A percentile compares a stretch with the other conserved stretches of the same genome.
Evolutionary conservation across 1,140 invertebrate genomes (phyloP).

Genomic region (Drosophila rufa): DNA sequence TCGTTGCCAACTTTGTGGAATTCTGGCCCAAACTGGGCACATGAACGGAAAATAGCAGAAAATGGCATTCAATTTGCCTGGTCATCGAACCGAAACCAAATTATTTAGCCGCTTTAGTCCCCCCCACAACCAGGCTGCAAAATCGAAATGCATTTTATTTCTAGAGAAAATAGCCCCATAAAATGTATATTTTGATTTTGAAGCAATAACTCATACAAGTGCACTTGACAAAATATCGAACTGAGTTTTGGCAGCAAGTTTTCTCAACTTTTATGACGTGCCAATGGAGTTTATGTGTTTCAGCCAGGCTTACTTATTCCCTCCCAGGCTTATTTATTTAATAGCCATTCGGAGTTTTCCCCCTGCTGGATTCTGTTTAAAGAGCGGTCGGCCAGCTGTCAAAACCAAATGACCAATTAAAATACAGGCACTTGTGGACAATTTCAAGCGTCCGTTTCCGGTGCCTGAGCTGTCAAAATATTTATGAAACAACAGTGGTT

Average conservation of each 20-base stretch:
- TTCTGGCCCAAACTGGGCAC: slow-evolving; percentile 2
- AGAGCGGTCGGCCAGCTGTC: slow-evolving; percentile 38
- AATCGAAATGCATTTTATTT: slow-evolving; percentile 12
- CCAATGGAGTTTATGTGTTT: slow-evolving; percentile 16
- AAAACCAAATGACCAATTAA: slow-evolving; percentile 52
- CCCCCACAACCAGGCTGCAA: background rate
- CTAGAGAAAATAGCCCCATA: slow-evolving; percentile 17
- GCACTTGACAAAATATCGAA: slow-evolving; percentile 1
- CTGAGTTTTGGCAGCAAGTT: background rate
- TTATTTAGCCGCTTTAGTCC: slow-evolving; percentile 15
- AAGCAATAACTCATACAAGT: slow-evolving; percentile 15
- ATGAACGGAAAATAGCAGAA: slow-evolving; percentile 8
- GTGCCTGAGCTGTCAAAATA: slow-evolving; percentile 51
- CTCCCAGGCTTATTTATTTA: slow-evolving; percentile 18
- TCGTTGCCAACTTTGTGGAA: slow-evolving; percentile 10
- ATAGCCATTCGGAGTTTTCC: background rate
- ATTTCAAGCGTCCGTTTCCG: slow-evolving; percentile 42
- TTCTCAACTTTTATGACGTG: slow-evolving; percentile 11
- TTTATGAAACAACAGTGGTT: slow-evolving; percentile 49
- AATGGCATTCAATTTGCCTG: slow-evolving; percentile 37
- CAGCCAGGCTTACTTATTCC: slow-evolving; percentile 13
- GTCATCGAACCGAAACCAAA: slow-evolving; percentile 16
- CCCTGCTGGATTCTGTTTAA: slow-evolving; percentile 1
- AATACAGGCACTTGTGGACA: slow-evolving; percentile 44
- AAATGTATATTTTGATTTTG: slow-evolving; percentile 12